Conservation (phyloP, 2,113 vertebrate species). For the Microcebus tavaratra region DNA sequence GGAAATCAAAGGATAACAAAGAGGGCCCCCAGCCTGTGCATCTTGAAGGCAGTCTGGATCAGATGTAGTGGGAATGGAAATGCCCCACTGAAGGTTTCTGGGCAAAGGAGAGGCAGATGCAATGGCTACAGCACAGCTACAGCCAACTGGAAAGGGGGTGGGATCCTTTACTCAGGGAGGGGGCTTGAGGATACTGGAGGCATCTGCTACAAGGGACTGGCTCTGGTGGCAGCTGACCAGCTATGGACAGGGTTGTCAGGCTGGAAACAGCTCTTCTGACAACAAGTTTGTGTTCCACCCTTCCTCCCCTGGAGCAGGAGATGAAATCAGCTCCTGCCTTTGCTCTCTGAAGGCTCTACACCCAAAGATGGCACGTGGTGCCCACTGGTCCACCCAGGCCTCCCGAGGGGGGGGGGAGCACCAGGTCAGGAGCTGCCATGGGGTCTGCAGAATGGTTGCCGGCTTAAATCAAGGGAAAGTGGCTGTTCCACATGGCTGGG, state of each 20-base stretch:
- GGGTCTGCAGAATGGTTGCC: background rate
- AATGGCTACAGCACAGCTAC: background rate
- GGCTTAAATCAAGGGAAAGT: slow-evolving; percentile 22
- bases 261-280: background rate
- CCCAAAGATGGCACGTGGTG: background rate
- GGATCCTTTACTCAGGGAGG: background rate
- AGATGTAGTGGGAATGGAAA: background rate
- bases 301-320: background rate
- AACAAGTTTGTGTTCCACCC: background rate
- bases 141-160: background rate
- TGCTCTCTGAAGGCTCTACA: background rate
- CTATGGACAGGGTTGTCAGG: background rate
- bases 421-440: background rate
- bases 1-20: background rate
- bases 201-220: background rate
- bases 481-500: background rate
- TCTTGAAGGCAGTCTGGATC: background rate
- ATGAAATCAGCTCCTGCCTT: background rate
- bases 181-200: background rate
- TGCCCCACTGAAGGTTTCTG: background rate
- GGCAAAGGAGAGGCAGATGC: background rate
- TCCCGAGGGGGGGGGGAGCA: background rate
- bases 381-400: background rate
- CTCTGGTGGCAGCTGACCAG: background rate
- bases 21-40: fast-evolving